A percentile compares a stretch with the other conserved stretches of the same genome.
Evolutionary conservation across 2,113 vertebrate genomes (phyloP).

Genomic region (Rhinopithecus roxellana): DNA sequence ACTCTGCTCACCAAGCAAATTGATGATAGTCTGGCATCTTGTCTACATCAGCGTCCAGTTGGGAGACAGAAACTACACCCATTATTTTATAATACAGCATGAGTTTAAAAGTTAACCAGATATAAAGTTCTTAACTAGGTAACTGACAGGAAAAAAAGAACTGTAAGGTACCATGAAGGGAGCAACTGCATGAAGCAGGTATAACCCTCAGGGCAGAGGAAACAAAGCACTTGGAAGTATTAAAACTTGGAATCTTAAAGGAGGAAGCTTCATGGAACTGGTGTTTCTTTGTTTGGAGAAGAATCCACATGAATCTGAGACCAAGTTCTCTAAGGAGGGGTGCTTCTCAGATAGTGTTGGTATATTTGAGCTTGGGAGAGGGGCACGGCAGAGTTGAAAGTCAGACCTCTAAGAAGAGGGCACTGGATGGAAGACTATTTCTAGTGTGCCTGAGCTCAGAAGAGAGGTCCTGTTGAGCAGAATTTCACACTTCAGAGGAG

Average conservation of each 20-base stretch:
- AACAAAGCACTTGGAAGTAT: neutral
- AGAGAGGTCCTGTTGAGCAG: neutral
- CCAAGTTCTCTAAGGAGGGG: neutral
- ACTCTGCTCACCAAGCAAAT: neutral
- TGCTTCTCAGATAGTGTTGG: too few species aligned
- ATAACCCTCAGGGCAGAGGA: neutral
- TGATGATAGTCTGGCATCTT: neutral
- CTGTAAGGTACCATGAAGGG: neutral
- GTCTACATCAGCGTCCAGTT: neutral
- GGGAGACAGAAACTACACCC: neutral
- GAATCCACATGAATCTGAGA: neutral
- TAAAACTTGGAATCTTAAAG: neutral
- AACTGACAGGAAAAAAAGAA: neutral
- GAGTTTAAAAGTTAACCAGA: neutral
- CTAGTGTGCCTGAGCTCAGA: neutral
- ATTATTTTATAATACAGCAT: neutral
- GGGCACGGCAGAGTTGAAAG: neutral
- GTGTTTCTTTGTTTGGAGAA: neutral
- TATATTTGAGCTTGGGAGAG: too few species aligned
- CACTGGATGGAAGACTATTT: neutral
- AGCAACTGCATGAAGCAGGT: neutral
- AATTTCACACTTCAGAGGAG: neutral
- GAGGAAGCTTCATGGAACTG: neutral
- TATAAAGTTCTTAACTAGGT: neutral
- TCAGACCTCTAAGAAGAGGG: neutral